A percentile compares a stretch with the other conserved stretches of the same genome.
Evolutionary conservation across 2,888 invertebrate species (phyloP).

Genomic region (Anthophora plumipes): DNA sequence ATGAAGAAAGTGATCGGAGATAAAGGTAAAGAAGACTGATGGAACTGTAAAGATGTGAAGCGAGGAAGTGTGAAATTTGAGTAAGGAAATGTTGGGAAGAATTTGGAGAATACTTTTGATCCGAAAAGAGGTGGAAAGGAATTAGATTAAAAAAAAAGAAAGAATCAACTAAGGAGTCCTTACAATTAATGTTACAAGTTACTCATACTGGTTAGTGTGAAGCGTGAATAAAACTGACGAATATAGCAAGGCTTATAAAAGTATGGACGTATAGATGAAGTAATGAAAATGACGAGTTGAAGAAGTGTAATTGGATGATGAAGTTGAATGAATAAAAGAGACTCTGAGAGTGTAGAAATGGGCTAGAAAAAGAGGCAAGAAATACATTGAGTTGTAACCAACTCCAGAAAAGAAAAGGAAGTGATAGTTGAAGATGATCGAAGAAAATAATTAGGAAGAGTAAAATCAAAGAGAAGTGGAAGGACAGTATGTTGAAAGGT

Average conservation of each 20-base stretch:
- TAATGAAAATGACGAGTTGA: not conserved
- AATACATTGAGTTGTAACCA: not conserved
- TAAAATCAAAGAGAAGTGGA: not conserved
- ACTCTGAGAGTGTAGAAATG: not conserved
- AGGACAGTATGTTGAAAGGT: not conserved
- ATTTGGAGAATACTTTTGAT: not conserved
- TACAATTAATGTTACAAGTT: too few relatives aligned
- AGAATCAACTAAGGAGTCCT: too few relatives aligned
- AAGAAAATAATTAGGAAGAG: not conserved
- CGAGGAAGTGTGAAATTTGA: not conserved
- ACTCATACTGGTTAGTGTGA: not conserved
- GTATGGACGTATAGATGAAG: not conserved
- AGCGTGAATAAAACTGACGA: not conserved
- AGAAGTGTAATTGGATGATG: not conserved
- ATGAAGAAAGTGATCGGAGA: not conserved
- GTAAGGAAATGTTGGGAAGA: not conserved
- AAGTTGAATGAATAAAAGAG: not conserved
- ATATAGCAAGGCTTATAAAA: not conserved
- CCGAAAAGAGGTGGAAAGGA: too few relatives aligned
- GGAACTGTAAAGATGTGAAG: not conserved
- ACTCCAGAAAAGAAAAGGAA: not conserved
- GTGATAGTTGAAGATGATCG: not conserved
- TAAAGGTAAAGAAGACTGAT: slow-evolving; percentile 19
- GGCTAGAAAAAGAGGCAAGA: not conserved
- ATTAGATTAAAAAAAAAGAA: too few relatives aligned